Evolutionary conservation across 2,113 vertebrate genomes (phyloP).

Genomic region (Upupa epops): DNA sequence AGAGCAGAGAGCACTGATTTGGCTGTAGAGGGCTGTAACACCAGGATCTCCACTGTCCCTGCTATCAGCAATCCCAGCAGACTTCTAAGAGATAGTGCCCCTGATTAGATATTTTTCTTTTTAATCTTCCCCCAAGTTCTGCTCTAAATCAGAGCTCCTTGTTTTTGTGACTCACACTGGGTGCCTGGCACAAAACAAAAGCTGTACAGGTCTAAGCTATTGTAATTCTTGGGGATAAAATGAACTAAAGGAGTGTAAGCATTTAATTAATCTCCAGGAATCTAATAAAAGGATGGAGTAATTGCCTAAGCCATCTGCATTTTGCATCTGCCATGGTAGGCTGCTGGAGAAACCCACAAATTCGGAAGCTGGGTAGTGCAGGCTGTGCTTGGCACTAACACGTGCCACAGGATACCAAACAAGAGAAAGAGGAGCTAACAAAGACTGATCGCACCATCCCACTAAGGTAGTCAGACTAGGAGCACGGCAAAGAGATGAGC

Average conservation of each 20-base stretch:
- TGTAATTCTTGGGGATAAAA: not conserved
- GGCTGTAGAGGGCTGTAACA: not conserved
- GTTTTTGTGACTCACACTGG: rapidly evolving
- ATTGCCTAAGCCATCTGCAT: constrained; percentile 47
- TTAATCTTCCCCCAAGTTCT: not conserved
- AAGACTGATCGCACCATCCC: not conserved
- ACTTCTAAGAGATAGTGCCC: not conserved
- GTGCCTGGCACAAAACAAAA: not conserved
- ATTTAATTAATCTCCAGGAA: constrained; percentile 56
- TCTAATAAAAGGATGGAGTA: constrained; percentile 49
- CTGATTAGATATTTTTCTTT: not conserved
- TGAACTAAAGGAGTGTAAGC: constrained; percentile 40
- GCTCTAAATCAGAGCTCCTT: not conserved
- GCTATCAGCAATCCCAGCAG: not conserved
- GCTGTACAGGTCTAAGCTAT: rapidly evolving
- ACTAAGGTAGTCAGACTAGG: not conserved
- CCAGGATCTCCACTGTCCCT: rapidly evolving
- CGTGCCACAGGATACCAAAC: not conserved
- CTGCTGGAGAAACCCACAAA: not conserved
- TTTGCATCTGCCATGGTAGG: constrained; percentile 1
- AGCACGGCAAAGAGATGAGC: not conserved
- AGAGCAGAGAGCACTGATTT: not conserved
- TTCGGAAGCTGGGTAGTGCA: not conserved
- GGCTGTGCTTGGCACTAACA: not conserved
- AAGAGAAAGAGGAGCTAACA: constrained; percentile 28